Evolutionary conservation across 2,797 vertebrate species (phyloP), one percentile per base, ranked within the genome.

Genomic region (Okamejei kenojei): DNA sequence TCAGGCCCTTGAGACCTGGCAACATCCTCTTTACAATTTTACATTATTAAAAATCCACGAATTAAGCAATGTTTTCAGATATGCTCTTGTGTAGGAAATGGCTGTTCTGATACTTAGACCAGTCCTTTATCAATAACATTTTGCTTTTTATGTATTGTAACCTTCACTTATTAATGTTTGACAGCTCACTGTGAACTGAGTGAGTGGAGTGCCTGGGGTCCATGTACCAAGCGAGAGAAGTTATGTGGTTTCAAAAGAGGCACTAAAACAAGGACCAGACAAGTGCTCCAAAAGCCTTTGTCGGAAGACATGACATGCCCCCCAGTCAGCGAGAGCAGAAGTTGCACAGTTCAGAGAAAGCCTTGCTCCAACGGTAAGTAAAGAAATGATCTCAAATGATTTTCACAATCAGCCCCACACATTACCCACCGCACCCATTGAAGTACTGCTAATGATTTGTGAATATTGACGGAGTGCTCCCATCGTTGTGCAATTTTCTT

Each of bases 181-280:
- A 93, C 95, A 97, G 97, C 96, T 93, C 98, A 97, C 96, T 99
- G 99, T 96, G 98, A 98, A 97, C 96, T 99, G 96, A 97, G 97
- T 0, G 98, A 99, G 94, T 99, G 99, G 99, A 97, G 98, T 92
- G 96, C 95, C 0, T 99, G 99, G 98, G 96, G 98, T 11, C 95
- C 97, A 15, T 99, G 99, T 94, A 97, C 97, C 95, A 99, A 98
- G 96, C 98, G 97, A 95, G 97, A 97, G 95, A 98, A 97, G 97
- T 97, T 97, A 81, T 99, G 99, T 94, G 98, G 98, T 94, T 99
- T 99, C 96, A 98, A 97, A 96, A 98, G 97, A 95, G 99, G 98
- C 93, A 97, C 96, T 0, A 97, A 99, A 95, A 97, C 97, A 21
- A 96, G 99, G 79, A 95, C 96, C 0, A 96, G 98, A 54, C 95